A percentile compares a stretch with the other conserved stretches of the same genome.
Conservation (phyloP, 2,113 vertebrate genomes). For the Scomber scombrus region DNA sequence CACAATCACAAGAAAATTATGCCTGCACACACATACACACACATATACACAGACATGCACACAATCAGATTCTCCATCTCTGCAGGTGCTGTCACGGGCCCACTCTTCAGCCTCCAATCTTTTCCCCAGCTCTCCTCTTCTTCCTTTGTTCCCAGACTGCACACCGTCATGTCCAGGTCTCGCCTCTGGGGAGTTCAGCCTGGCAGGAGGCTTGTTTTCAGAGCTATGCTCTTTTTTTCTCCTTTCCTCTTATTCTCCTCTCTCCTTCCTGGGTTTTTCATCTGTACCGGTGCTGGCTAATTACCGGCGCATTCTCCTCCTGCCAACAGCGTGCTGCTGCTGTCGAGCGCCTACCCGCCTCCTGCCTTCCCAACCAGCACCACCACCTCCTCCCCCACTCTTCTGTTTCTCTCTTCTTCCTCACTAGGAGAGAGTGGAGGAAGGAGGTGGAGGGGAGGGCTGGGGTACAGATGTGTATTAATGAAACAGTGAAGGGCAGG, state of each 20-base stretch:
- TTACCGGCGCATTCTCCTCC: constrained; percentile 81
- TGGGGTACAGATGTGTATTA: constrained; percentile 83
- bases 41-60: constrained; percentile 47
- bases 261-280: constrained; percentile 72
- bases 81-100: constrained; percentile 79
- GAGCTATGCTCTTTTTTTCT: constrained; percentile 76
- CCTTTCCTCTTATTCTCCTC: constrained; percentile 67
- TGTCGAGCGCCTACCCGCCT: constrained; percentile 70
- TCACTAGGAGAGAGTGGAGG: constrained; percentile 54
- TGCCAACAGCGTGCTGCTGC: constrained; percentile 80
- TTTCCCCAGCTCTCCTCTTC: constrained; percentile 70
- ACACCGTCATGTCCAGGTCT: constrained; percentile 84
- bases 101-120: constrained; percentile 74
- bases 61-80: constrained; percentile 66
- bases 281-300: constrained; percentile 84
- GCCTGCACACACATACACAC: constrained; percentile 43
- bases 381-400: constrained; percentile 42
- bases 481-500: constrained; percentile 84
- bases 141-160: constrained; percentile 84
- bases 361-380: constrained; percentile 24
- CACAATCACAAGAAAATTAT: constrained; percentile 66
- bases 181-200: constrained; percentile 79
- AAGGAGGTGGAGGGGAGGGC: constrained; percentile 61
- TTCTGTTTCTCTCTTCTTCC: constrained; percentile 68
- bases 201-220: constrained; percentile 85